phyloP scores from a whole-genome alignment of 2,113 vertebrate species.

The Scatophagus argus region DNA sequence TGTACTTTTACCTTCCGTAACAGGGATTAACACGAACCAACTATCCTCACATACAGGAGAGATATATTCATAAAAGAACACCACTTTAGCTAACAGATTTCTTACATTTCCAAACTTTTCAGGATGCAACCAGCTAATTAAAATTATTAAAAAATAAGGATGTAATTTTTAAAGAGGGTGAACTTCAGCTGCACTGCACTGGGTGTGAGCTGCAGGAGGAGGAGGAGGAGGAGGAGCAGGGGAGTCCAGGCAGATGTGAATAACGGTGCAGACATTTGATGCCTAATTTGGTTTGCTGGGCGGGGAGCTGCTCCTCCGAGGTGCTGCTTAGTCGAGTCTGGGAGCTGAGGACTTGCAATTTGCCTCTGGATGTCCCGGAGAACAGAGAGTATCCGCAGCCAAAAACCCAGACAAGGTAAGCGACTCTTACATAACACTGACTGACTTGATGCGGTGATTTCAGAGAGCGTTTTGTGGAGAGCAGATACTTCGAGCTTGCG shows the following conservation, averaged over 20 bases:
- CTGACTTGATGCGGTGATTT: not conserved
- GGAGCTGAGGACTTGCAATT: conserved; percentile 35
- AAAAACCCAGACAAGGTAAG: conserved; percentile 28
- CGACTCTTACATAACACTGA: not conserved
- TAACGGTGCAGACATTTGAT: conserved; percentile 68
- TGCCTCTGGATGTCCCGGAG: conserved; percentile 37
- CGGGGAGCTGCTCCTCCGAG: conserved; percentile 47
- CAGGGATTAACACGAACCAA: not conserved
- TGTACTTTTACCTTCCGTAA: not conserved
- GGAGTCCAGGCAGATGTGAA: conserved; percentile 57
- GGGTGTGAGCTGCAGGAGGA: conserved; percentile 33
- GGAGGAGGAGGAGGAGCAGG: conserved; percentile 34
- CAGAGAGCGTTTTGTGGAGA: not conserved
- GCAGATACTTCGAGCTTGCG: not conserved
- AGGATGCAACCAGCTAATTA: too few relatives aligned
- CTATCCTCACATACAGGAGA: not conserved
- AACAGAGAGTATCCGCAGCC: conserved; percentile 14
- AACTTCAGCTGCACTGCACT: conserved; percentile 16
- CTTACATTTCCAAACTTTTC: not conserved
- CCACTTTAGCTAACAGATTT: not conserved
- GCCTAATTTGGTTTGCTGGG: conserved; percentile 79
- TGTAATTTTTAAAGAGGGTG: not conserved
- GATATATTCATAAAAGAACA: not conserved
- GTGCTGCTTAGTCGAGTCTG: conserved; percentile 29
- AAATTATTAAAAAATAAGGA: too few relatives aligned